Base-by-base conservation (phyloP, 2,113 vertebrate genomes). In the Hyaena hyaena region DNA sequence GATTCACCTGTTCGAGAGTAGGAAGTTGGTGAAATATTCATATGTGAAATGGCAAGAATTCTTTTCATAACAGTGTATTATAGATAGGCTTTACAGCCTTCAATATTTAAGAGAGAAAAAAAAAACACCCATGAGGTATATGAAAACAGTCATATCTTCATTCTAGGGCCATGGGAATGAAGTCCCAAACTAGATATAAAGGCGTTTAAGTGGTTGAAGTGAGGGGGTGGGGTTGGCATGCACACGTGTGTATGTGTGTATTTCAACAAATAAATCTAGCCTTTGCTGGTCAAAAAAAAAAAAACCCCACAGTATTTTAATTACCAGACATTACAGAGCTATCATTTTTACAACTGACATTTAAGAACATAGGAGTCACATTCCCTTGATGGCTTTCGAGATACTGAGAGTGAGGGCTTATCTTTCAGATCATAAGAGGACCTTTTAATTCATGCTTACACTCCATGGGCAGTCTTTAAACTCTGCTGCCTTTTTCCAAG, bases 281-380 rank as follows among this genome's bases (percentile, higher is more conserved):
- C 12, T 93, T 90, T 71, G 45, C 61, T 66, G 63, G 35, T 1
- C 35, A 90, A 93, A 81, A 66, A 45, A 85, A 39, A 89, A 85
- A 88, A 71, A 16, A 89, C 2, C 39, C 39, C 39, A 39, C 39
- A 35, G n/a, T 28, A 45, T 68, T 94, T 95, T 79, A 88, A 94
- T 93, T 82, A 89, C 58, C 19, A 95, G 69, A 81, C 35, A 68
- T 83, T 82, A 77, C 12, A 81, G 66, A 58, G 43, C 50, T 58
- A 33, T 87, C 15, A 48, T 71, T 95, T 93, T 96, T 74, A 94
- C 6, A 96, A 31, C 48, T 88, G 33, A 45, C 76, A 53, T 50
- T 97, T 97, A 94, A 87, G 5, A 69, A 79, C 65, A 58, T 17
- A 24, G 58, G 55, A 19, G 33, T 79, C 85, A 86, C 48, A 82